Evolutionary conservation across 2,797 vertebrate species (phyloP), one percentile per base, ranked within the genome.

Genomic region (Prionace glauca): DNA sequence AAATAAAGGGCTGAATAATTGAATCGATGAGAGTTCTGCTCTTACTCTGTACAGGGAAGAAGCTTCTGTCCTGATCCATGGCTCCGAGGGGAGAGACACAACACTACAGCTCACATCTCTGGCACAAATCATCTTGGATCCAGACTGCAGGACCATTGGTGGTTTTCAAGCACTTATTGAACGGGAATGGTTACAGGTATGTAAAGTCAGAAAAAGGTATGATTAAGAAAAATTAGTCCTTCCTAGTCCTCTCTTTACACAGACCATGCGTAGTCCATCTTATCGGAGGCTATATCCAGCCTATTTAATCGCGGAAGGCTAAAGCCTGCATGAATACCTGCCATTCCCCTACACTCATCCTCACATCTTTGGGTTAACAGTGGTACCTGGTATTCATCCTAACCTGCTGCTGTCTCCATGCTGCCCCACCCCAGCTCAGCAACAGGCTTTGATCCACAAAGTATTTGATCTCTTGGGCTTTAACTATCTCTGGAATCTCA

Each of bases 141-240:
- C 98, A 0, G 45, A 96, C 65, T 98, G 98, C 96, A 97, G 98
- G 95, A 98, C 98, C 0, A 96, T 98, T 95, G 65, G 41, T 22
- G 99, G 98, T 0, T 99, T 99, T 97, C 97, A 98, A 97, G 97
- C 96, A 71, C 97, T 99, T 96, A 97, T 99, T 96, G 98, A 99
- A 96, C 96, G 97, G 87, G 99, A 99, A 90, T 99, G 98, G 98
- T 97, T 99, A 32, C 96, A 99, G 98, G 98, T 98, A 96, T 41
- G 14, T 22, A 45, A 29, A n/a, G 26, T 56, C 56, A 67, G 67
- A 56, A 91, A 22, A 20, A 36, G 20, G 3, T 14, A 20, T 67
- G 26, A 60, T 56, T 32, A 12, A 60, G 29, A 62, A 90, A 32
- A 32, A 10, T 50, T 20, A n/a, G 22, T 50, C 29, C 20, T 20